phyloP scores from a whole-genome alignment of 2,113 vertebrate genomes.

The Notothenia rossii region DNA sequence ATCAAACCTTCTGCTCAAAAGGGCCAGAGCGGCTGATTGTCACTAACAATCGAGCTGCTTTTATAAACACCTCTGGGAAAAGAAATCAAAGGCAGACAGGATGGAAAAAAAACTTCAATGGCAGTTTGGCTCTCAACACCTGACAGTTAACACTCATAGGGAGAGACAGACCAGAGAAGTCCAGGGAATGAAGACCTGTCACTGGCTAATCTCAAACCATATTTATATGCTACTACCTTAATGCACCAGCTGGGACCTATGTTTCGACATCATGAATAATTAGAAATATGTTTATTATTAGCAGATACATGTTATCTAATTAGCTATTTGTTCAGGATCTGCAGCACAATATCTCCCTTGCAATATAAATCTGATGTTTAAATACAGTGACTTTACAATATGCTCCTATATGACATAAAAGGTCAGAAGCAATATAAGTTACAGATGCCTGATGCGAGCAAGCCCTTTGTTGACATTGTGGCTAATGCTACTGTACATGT shows the following conservation, averaged over 20 bases:
- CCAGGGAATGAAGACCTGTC: conserved; percentile 68
- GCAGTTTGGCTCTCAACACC: conserved; percentile 69
- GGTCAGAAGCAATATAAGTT: conserved; percentile 48
- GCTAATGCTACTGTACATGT: conserved; percentile 31
- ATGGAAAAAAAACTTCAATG: conserved; percentile 62
- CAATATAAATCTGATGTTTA: conserved; percentile 10
- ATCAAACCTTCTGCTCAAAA: conserved; percentile 92
- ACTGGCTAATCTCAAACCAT: conserved; percentile 64
- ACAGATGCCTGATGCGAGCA: conserved; percentile 44
- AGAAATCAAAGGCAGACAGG: conserved; percentile 89
- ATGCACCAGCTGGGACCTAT: conserved; percentile 53
- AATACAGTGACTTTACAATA: conserved; percentile 12
- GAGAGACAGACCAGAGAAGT: conserved; percentile 71
- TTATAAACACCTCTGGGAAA: conserved; percentile 89
- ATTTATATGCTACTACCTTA: conserved; percentile 67
- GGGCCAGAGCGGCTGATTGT: conserved; percentile 90
- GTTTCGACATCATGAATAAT: conserved; percentile 53
- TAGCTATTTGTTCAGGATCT: conserved; percentile 42
- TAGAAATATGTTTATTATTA: conserved; percentile 30
- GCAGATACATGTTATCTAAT: conserved; percentile 28
- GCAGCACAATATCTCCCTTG: conserved; percentile 13
- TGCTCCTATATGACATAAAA: conserved; percentile 12
- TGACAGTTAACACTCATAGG: conserved; percentile 72
- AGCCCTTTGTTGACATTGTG: conserved; percentile 53
- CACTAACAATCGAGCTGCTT: conserved; percentile 91